Percentiles rank a stretch among this genome's conserved stretches.
These are phyloP conservation scores for Cydia splendana DNA, from an alignment of 1,140 invertebrate species.

Conservation along the genomic window DNA sequence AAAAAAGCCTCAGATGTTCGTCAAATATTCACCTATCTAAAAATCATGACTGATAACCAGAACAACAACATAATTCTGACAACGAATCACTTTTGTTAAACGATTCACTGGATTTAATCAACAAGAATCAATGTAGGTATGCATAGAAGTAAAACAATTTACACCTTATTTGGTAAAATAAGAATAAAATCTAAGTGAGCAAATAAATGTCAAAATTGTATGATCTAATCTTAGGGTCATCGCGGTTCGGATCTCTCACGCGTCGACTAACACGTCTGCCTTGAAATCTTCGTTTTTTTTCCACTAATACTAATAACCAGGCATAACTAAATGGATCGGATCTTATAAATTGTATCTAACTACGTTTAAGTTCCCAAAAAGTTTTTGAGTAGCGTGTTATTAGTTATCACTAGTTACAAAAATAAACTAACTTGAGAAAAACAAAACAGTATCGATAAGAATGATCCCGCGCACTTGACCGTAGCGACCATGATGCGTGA, in stretches of 20 bases:
- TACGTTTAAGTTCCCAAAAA: not conserved
- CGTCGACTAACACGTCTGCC: not conserved
- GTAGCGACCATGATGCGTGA: conserved; percentile 5
- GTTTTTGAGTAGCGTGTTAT: not conserved
- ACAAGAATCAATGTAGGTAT: too few species aligned
- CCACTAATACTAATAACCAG: too few species aligned
- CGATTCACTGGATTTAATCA: too few species aligned
- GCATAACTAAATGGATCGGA: not conserved
- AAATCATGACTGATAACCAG: too few species aligned
- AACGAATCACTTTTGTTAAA: too few species aligned
- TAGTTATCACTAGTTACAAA: not conserved
- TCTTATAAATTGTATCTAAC: not conserved
- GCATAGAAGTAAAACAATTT: too few species aligned
- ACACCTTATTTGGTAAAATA: too few species aligned
- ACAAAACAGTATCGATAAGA: conserved; percentile 4
- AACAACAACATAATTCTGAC: too few species aligned
- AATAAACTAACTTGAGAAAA: not conserved
- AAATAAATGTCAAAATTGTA: not conserved
- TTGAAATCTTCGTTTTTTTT: not conserved
- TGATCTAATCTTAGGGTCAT: not conserved
- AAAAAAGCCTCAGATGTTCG: not conserved
- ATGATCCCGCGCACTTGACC: conserved; percentile 1
- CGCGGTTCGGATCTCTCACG: not conserved
- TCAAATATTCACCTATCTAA: too few species aligned
- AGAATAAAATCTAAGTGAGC: not conserved